These are phyloP conservation scores for Cydia strobilella DNA, from an alignment of 1,140 invertebrate genomes.

Conservation along the genomic window DNA sequence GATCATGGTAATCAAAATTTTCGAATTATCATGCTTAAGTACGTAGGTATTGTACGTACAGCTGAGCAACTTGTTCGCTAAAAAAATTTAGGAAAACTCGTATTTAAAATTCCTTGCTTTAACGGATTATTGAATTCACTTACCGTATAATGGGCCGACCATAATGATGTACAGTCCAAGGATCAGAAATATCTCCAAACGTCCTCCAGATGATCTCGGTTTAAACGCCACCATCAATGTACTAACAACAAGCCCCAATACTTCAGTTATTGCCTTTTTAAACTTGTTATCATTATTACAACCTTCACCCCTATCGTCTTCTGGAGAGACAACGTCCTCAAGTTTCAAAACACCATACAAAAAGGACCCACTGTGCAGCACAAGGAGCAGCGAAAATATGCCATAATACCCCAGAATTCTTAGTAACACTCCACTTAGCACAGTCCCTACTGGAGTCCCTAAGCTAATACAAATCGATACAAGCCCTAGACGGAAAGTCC, in stretches of 20 bases:
- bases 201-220: slow-evolving; percentile 63
- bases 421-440: slow-evolving; percentile 67
- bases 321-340: slow-evolving; percentile 58
- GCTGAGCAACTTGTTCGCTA: background rate
- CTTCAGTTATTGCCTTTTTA: slow-evolving; percentile 50
- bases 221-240: slow-evolving; percentile 76
- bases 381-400: slow-evolving; percentile 64
- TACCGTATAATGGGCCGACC: slow-evolving; percentile 79
- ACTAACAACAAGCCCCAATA: slow-evolving; percentile 70
- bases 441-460: slow-evolving; percentile 73
- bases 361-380: slow-evolving; percentile 57
- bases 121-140: slow-evolving; percentile 43
- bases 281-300: slow-evolving; percentile 42
- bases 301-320: slow-evolving; percentile 42
- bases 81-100: slow-evolving; percentile 20
- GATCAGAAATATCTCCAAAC: slow-evolving; percentile 71
- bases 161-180: slow-evolving; percentile 76
- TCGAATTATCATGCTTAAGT: background rate
- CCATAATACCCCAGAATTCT: slow-evolving; percentile 68
- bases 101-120: background rate
- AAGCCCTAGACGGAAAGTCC: slow-evolving; percentile 81
- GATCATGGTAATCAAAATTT: no score
- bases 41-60: background rate
- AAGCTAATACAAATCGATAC: slow-evolving; percentile 76
- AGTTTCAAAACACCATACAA: slow-evolving; percentile 66